phyloP scores from a whole-genome alignment of 2,888 invertebrate genomes.

The Callinectes sapidus region DNA sequence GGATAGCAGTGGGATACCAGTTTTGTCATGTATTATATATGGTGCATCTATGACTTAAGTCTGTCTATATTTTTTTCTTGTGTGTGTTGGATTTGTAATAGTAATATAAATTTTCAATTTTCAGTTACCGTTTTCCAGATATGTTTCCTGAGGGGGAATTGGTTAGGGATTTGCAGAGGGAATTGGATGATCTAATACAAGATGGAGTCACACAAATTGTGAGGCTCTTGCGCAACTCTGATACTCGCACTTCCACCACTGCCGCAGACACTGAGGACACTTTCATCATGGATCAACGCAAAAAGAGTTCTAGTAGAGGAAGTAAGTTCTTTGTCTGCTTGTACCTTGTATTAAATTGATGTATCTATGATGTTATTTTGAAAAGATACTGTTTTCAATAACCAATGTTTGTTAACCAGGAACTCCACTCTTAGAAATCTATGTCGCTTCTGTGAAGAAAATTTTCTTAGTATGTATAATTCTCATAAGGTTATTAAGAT shows the following conservation, averaged over 20 bases:
- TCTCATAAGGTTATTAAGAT: too few relatives aligned
- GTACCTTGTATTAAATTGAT: background rate
- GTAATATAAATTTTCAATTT: background rate
- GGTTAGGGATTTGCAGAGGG: conserved; percentile 89
- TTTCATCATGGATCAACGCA: conserved; percentile 76
- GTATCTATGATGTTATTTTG: background rate
- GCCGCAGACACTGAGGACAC: conserved; percentile 64
- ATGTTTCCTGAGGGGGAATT: conserved; percentile 88
- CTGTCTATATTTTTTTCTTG: background rate
- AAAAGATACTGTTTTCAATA: background rate
- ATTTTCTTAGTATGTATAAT: too few relatives aligned
- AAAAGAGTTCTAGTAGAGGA: conserved; percentile 76
- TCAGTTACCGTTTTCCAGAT: conserved; percentile 88
- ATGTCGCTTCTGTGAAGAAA: too few relatives aligned
- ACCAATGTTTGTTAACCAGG: background rate
- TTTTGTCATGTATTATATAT: too few relatives aligned
- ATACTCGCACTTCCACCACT: conserved; percentile 74
- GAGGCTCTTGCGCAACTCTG: conserved; percentile 81
- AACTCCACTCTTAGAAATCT: too few relatives aligned
- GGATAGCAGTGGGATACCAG: too few relatives aligned
- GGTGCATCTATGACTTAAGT: background rate
- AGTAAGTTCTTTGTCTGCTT: background rate
- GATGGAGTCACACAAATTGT: conserved; percentile 91
- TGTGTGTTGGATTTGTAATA: background rate
- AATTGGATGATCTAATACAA: conserved; percentile 92